Conservation (phyloP, 2,888 invertebrate species). For the Orchesellides sinensis region DNA sequence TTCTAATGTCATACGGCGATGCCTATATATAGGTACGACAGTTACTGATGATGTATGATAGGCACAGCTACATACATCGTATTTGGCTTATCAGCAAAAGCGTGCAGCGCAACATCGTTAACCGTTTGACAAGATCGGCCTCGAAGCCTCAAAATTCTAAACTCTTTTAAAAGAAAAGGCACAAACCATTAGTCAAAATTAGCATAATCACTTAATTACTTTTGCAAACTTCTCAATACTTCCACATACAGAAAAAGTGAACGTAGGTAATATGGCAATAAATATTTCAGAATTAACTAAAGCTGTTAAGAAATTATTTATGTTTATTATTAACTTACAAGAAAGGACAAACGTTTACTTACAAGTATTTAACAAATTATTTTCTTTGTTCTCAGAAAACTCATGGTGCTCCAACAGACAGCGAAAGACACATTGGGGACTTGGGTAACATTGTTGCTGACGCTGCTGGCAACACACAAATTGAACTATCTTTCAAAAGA, state of each 20-base stretch:
- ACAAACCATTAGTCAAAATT: slow-evolving; percentile 12
- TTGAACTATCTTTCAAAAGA: no score
- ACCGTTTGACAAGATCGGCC: background rate
- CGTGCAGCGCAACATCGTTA: no score
- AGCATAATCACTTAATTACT: slow-evolving; percentile 24
- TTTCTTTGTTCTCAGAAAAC: slow-evolving; percentile 24
- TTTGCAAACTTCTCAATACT: no score
- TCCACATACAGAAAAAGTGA: background rate
- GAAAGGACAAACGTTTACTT: background rate
- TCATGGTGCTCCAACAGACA: slow-evolving; percentile 49
- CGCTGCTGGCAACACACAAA: slow-evolving; percentile 70
- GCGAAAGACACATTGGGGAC: slow-evolving; percentile 73
- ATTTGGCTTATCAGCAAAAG: no score
- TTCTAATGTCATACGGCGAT: background rate
- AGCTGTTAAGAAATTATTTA: background rate
- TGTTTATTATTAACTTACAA: no score
- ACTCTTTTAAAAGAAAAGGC: background rate
- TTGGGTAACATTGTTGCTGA: slow-evolving; percentile 75
- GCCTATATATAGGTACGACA: slow-evolving; percentile 13
- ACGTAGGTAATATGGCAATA: background rate
- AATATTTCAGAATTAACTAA: background rate
- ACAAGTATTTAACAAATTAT: background rate
- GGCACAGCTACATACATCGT: no score
- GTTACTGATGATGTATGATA: background rate
- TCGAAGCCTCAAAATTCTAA: background rate